Conservation (phyloP, 2,113 vertebrate species). For the Poeciliopsis prolifica region DNA sequence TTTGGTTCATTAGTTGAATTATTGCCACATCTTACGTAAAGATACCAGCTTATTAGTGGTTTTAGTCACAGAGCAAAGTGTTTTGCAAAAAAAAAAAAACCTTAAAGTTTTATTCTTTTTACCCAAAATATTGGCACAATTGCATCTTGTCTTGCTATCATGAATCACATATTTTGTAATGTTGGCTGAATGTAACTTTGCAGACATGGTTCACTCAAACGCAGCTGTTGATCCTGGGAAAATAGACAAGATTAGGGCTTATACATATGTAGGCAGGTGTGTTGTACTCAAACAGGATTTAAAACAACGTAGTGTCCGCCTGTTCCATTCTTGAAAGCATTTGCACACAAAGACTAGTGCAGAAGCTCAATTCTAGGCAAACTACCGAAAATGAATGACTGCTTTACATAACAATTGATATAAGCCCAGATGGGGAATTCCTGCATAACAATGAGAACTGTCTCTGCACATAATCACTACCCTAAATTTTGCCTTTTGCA, state of each 20-base stretch:
- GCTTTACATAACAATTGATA: constrained; percentile 74
- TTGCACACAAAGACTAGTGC: constrained; percentile 36
- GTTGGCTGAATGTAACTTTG: background rate
- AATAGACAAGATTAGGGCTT: constrained; percentile 6
- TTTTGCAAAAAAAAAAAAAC: too few species aligned
- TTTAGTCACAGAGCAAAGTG: background rate
- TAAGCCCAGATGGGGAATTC: constrained; percentile 54
- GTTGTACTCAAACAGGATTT: constrained; percentile 4
- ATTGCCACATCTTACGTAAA: background rate
- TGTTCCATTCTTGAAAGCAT: constrained; percentile 26
- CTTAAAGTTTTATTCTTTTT: too few species aligned
- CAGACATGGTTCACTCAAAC: background rate
- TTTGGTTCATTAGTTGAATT: too few species aligned
- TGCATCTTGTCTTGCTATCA: too few species aligned
- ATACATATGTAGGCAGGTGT: constrained; percentile 4
- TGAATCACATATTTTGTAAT: background rate
- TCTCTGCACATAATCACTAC: constrained; percentile 51
- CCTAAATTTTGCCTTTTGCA: constrained; percentile 46
- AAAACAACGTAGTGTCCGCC: constrained; percentile 31
- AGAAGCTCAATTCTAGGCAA: constrained; percentile 27
- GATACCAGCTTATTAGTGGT: background rate
- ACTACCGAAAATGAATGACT: constrained; percentile 58
- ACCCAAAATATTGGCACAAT: too few species aligned
- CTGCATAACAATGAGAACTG: constrained; percentile 68
- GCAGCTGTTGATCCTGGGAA: constrained; percentile 6